Conservation (phyloP, 2,888 invertebrate species). For the Carcina quercana region DNA sequence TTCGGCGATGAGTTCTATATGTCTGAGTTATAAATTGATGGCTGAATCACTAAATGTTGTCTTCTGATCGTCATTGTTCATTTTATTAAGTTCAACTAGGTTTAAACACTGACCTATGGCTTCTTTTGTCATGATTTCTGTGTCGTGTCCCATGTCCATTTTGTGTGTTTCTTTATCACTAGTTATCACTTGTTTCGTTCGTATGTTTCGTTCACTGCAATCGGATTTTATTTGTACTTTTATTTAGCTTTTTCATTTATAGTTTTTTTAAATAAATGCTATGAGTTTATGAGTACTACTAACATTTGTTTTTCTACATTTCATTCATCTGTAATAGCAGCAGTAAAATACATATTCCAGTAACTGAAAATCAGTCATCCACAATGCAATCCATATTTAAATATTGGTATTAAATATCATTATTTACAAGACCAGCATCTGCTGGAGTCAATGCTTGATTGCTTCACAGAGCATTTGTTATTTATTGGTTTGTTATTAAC, state of each 20-base stretch:
- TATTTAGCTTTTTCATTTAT: conserved; percentile 1
- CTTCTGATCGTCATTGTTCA: conserved; percentile 17
- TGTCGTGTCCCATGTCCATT: conserved; percentile 51
- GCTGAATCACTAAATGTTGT: neutral
- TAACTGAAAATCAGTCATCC: too few species aligned
- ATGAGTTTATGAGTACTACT: too few species aligned
- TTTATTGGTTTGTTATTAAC: too few species aligned
- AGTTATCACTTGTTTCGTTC: neutral
- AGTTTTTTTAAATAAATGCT: neutral
- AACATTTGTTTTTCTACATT: too few species aligned
- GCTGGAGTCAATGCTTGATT: too few species aligned
- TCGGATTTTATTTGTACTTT: neutral
- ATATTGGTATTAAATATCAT: too few species aligned
- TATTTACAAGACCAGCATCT: too few species aligned
- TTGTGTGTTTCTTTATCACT: conserved; percentile 31
- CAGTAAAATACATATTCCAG: too few species aligned
- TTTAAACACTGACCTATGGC: conserved; percentile 59
- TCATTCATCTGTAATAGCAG: too few species aligned
- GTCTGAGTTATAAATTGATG: too few species aligned
- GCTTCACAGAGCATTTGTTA: too few species aligned
- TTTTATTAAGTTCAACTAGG: conserved; percentile 6
- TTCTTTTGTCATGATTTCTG: conserved; percentile 54
- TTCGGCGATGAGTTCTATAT: neutral
- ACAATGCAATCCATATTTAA: too few species aligned
- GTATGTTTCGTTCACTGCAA: neutral